Evolutionary conservation across 2,888 invertebrate genomes (phyloP), one percentile per base, ranked within the genome.

Genomic region (Callyntrura guangdongensis): DNA sequence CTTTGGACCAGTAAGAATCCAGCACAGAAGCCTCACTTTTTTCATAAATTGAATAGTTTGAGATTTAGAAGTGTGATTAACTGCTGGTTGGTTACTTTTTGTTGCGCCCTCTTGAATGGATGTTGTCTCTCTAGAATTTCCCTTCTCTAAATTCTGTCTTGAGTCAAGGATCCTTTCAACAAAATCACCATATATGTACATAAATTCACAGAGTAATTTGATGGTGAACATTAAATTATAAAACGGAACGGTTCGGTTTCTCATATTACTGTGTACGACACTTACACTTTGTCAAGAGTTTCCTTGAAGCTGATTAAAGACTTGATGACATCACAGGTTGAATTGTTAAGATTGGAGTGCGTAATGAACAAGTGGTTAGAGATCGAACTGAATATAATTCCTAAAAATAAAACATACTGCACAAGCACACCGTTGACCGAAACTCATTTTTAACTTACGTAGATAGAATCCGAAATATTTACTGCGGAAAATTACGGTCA

Each of bases 1-100:
- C 59, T 95, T 95, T 0, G 99, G 99, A 92, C 97, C 97, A 0
- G 99, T 99, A 98, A 99, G 98, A 61, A 99, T 96, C 99, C 99
- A 99, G 95, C 99, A 99, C 25, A 79, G 59, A 14, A 79, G n/a
- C 12, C 22, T 56, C 12, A 74, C 3, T 12, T 49, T 74, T 49
- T 49, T 74, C 6, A 67, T 67, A 17, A 9, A 20, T 25, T 64
- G 2, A 36, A 36, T 36, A 2, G 36, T 36, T 6, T 12, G 25
- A 22, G 25, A 25, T 11, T 22, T 64, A n/a, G 59, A 53, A 9
- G n/a, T 53, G 53, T 14, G 2, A 14, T 6, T 6, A 53, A 5
- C 53, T 53, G 53, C 53, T 9, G 2, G 12, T 53, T 53, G 53
- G n/a, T n/a, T 53, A 53, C 12, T 53, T 3, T 9, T n/a, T 53